Conservation (phyloP, 2,888 invertebrate genomes). For the Agrotis ipsilon region DNA sequence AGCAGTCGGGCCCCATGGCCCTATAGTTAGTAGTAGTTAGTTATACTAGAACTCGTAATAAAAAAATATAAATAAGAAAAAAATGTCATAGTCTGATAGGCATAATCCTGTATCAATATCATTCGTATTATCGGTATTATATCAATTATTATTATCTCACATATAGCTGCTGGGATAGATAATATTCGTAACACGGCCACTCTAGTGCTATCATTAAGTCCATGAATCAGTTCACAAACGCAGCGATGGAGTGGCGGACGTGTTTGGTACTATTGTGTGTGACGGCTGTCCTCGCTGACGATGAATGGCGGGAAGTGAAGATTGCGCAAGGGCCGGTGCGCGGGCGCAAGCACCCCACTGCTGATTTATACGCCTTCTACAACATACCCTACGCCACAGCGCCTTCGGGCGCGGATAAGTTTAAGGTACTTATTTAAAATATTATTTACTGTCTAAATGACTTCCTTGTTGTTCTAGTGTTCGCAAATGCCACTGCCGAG, state of each 20-base stretch:
- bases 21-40: no score
- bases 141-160: neutral
- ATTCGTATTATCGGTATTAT: neutral
- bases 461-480: no score
- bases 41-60: no score
- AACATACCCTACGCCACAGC: constrained; percentile 76
- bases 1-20: no score
- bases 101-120: neutral
- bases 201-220: neutral
- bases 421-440: constrained; percentile 33
- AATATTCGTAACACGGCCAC: neutral
- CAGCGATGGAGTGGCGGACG: constrained; percentile 27
- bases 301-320: constrained; percentile 60
- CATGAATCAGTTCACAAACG: constrained; percentile 7
- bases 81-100: neutral
- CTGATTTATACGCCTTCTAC: constrained; percentile 68
- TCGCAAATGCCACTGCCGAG: no score
- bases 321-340: constrained; percentile 69
- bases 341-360: constrained; percentile 67
- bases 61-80: no score
- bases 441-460: neutral
- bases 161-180: neutral
- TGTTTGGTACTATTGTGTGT: constrained; percentile 24
- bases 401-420: constrained; percentile 68
- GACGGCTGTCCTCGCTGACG: constrained; percentile 21